These are phyloP conservation scores for Zosterops hypoxanthus DNA, from an alignment of 2,113 vertebrate species.

Conservation along the genomic window DNA sequence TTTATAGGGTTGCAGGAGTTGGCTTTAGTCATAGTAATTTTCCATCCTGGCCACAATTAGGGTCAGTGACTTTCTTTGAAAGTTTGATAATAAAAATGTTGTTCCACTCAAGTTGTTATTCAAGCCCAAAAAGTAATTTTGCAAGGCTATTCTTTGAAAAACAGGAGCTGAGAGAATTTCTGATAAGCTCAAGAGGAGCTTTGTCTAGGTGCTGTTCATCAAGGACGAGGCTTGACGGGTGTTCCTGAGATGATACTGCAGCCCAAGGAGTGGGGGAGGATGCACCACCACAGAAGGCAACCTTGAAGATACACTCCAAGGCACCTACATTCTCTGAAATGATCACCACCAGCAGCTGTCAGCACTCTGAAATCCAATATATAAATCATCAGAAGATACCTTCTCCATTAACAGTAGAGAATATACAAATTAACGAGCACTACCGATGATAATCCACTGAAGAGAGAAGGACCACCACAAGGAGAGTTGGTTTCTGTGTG, in stretches of 20 bases:
- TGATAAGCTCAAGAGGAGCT: not conserved
- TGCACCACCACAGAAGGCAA: not conserved
- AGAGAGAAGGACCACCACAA: not conserved
- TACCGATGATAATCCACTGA: not conserved
- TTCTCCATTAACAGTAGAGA: not conserved
- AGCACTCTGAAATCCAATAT: not conserved
- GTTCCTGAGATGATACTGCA: not conserved
- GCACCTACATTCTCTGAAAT: not conserved
- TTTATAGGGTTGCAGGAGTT: not conserved
- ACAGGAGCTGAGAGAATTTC: not conserved
- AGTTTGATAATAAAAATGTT: not conserved
- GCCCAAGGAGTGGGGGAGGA: not conserved
- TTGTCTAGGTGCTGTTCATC: not conserved
- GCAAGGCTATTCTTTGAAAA: not conserved
- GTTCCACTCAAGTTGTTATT: not conserved
- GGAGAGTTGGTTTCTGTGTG: not conserved
- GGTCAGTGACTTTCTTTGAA: not conserved
- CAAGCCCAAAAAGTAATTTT: not conserved
- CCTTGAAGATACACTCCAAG: not conserved
- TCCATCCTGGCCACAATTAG: not conserved
- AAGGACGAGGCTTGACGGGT: not conserved
- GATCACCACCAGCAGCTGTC: not conserved
- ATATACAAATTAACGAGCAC: not conserved
- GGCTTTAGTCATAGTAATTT: not conserved
- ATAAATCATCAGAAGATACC: not conserved